A percentile compares a stretch with the other conserved stretches of the same genome.
These are phyloP conservation scores for Crocodylus rhombifer DNA, from an alignment of 2,797 vertebrate genomes.

Conservation along the genomic window DNA sequence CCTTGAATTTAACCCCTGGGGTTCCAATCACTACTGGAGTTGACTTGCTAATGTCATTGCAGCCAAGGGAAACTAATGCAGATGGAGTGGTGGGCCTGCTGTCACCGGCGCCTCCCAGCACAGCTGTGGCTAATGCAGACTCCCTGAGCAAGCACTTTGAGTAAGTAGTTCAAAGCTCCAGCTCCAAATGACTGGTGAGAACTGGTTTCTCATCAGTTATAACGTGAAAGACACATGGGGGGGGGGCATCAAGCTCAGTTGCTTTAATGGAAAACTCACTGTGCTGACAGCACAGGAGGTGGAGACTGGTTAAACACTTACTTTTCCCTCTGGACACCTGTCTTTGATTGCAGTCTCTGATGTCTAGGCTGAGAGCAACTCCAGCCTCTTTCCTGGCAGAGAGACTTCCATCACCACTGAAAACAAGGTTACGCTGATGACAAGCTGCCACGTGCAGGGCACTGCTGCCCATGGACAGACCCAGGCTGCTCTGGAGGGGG, in stretches of 20 bases:
- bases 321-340: background rate
- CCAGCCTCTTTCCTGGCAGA: background rate
- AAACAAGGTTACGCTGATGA: background rate
- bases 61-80: background rate
- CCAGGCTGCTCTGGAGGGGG: background rate
- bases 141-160: background rate
- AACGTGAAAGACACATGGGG: rapidly evolving
- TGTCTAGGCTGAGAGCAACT: background rate
- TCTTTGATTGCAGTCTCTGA: background rate
- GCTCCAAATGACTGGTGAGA: rapidly evolving
- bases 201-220: background rate
- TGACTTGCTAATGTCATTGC: rapidly evolving
- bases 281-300: background rate
- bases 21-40: background rate
- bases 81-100: background rate
- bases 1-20: background rate
- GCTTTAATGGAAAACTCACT: background rate
- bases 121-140: rapidly evolving
- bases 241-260: background rate
- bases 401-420: background rate
- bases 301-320: background rate
- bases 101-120: background rate
- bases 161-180: background rate
- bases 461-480: background rate
- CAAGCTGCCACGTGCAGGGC: background rate